Evolutionary conservation across 2,113 vertebrate species (phyloP), one percentile per base, ranked within the genome.

Genomic region (Spea bombifrons): DNA sequence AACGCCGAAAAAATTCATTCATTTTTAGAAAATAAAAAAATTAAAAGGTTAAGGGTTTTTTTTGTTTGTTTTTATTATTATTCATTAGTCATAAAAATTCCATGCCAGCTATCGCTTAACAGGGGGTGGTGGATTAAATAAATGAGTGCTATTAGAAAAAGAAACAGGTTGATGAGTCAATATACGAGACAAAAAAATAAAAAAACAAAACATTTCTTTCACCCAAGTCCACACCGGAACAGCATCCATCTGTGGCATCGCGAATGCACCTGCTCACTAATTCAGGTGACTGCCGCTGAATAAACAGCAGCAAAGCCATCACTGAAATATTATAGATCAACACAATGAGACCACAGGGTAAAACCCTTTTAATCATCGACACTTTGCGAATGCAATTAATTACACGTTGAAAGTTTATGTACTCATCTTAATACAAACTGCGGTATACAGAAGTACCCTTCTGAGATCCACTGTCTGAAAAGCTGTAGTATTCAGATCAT

Each of bases 191-290:
- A 13, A 59, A 59, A 67, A 8, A 68, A 16, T 43, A 76, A 66
- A 43, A 12, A 55, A 53, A 30, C 64, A n/a, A 5, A 30, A 76
- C 10, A 5, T 13, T 46, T 76, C n/a, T 70, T 69, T 48, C 45
- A 76, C 5, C 10, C 7, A 12, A 63, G 10, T 53, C 69, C 30
- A 53, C 9, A 30, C 49, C 5, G 53, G 30, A 17, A 65, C 49
- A 44, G 55, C 43, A 16, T 52, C 53, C 48, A 65, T 79, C 76
- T 66, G 76, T 17, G 6, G 10, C 53, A 79, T 79, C 73, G 76
- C 73, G 50, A 15, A 48, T 55, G 30, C 76, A 79, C 76, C 76
- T 79, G 76, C 63, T 73, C 47, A 12, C 76, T 66, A 45, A 73
- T 79, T 79, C 76, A 79, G 61, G 10, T 30, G 61, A 57, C 16